Evolutionary conservation across 2,797 vertebrate species (phyloP).

Genomic region (Sebastes vulpes): DNA sequence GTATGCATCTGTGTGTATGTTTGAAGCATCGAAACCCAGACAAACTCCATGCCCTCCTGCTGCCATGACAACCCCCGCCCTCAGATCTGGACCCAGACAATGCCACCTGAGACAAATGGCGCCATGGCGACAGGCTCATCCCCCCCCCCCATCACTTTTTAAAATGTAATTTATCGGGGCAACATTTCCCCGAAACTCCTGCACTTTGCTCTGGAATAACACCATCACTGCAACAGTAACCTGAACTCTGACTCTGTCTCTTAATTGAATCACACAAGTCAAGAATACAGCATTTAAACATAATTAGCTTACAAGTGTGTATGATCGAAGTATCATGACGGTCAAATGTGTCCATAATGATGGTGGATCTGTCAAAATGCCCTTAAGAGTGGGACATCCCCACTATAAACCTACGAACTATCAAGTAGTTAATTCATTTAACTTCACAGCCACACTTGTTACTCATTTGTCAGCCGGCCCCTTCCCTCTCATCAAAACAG

Average conservation of each 20-base stretch:
- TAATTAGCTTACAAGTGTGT: neutral
- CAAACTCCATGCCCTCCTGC: conserved; percentile 70
- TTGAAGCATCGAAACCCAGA: conserved; percentile 55
- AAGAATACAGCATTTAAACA: neutral
- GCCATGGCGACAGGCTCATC: conserved; percentile 66
- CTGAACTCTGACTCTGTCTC: neutral
- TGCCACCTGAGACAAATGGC: conserved; percentile 76
- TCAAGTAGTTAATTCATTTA: conserved; percentile 31
- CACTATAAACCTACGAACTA: neutral
- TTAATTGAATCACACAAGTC: neutral
- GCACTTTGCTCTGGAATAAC: neutral
- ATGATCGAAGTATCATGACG: neutral
- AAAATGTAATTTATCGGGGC: conserved; percentile 1
- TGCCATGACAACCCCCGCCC: conserved; percentile 79
- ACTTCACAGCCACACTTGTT: conserved; percentile 57
- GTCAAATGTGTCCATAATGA: neutral
- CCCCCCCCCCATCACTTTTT: conserved; percentile 5
- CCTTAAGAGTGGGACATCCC: neutral
- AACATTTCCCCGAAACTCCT: conserved; percentile 20
- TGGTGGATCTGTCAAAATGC: neutral
- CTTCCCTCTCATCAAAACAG: conserved; percentile 36
- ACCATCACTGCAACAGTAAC: neutral
- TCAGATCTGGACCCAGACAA: conserved; percentile 75
- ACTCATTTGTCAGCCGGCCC: conserved; percentile 37
- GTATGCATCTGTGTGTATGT: conserved; percentile 6